Base-by-base conservation (phyloP, 2,888 invertebrate species). In the Polia nebulosa region DNA sequence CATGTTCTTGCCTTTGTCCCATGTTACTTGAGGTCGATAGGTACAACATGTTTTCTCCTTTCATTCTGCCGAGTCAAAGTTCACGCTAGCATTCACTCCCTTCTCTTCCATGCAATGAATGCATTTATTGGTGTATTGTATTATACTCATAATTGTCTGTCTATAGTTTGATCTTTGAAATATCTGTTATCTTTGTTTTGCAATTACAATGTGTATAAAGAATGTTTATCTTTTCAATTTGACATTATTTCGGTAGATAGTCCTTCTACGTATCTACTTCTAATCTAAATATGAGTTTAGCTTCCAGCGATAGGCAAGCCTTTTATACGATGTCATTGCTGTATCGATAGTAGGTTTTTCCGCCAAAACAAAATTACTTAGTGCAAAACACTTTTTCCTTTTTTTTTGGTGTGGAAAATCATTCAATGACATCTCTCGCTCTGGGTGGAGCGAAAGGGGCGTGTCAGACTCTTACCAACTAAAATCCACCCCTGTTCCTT, bases 221-320 rank as follows among this genome's bases (percentile, higher is more conserved):
- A 25, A 51, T 75, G 15, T 75, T 75, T 71, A 71, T 71, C 71
- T 71, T 29, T 55, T 34, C 55, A 55, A 74, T 74, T 65, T 71
- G 55, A 36, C 49, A 51, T 71, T 51, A 71, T 44, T 66, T 29
- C 34, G 13, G 41, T 44, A 56, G 67, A 66, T 44, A 66, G 49
- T 20, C 29, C 34, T 64, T n/a, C n/a, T 22, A 13, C 49, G 11
- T 55, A 69, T 55, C 41, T 55, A 20, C 3, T 36, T 17, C 34
- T 56, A 53, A 72, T 76, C 68, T 76, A 53, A 75, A 72, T 72
- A 57, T 51, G 45, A 52, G 39, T 45, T 44, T 75, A 39, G 52
- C 39, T 64, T 41, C 27, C 34, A 55, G 3, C 17, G 32, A 55
- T 53, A 44, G 44, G n/a, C 36, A 63, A 51, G 52, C 68, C 52